Evolutionary conservation across 2,888 invertebrate genomes (phyloP), one percentile per base, ranked within the genome.

Genomic region (Cantharis flavilabris): DNA sequence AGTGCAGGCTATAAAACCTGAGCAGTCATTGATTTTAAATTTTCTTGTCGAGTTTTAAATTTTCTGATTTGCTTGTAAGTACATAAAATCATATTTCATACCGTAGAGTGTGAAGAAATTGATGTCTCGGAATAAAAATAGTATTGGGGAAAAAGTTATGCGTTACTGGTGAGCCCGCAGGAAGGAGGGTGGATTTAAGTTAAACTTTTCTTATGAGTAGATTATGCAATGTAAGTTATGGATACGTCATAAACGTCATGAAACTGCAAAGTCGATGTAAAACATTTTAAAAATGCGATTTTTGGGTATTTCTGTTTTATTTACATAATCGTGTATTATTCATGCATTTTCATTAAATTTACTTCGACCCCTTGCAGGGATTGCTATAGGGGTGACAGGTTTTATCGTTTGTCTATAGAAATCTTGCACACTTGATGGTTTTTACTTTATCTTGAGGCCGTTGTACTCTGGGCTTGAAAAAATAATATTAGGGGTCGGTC

Each of bases 121-220:
- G 87, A 87, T 87, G 87, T 87, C 84, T 86, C 84, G 86, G 87
- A 87, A 87, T 87, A 87, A 87, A 87, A 86, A 85, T 86, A 86
- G 85, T 86, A 86, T 86, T 83, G 84, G 84, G 85, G 84, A 84
- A 82, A 82, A 82, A 83, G 85, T 72, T 86, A 86, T 86, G 33
- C 33, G 33, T 33, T 33, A 65, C 84, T 85, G 82, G 85, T 84
- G 85, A 85, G 82, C 82, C 79, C 76, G 71, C 81, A 81, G 81
- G 79, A 80, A 76, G 62, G 73, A 78, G 78, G 78, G 78, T 73
- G 69, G 71, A 74, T 76, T 76, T 62, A 18, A 72, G 62, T 70
- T 73, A 70, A 70, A 65, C 65, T 65, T 23, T 73, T 63, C 28
- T 62, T 28, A 69, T 30, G 67, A 72, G 18, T 67, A 72, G 72